These are phyloP conservation scores for Parazoanthus swiftii DNA, from an alignment of 92 coral and sea anemone species.

Conservation along the genomic window DNA sequence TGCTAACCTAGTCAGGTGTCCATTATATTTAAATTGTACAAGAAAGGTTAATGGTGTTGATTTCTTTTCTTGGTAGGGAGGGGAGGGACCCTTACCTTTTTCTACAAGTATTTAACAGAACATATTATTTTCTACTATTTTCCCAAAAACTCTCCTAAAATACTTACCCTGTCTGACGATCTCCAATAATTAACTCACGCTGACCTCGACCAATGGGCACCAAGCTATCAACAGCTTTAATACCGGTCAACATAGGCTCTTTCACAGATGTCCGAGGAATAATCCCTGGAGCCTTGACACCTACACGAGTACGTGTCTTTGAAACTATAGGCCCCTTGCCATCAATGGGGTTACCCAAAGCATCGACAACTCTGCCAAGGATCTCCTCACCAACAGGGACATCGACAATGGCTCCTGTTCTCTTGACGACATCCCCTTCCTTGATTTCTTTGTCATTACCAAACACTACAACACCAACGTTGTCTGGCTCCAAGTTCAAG, in stretches of 20 bases:
- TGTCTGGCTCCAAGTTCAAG: constrained; percentile 98
- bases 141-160: background rate
- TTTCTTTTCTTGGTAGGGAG: no score
- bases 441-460: constrained; percentile 99
- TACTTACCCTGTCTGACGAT: constrained; percentile 98
- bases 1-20: no score
- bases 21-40: no score
- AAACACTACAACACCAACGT: constrained; percentile 99
- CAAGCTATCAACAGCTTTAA: constrained; percentile 98
- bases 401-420: constrained; percentile 99
- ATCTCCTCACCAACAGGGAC: constrained; percentile 96
- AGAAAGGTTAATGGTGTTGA: no score
- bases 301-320: constrained; percentile 81
- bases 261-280: constrained; percentile 98
- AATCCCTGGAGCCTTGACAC: constrained; percentile 98
- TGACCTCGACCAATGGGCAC: constrained; percentile 99
- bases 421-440: constrained; percentile 98
- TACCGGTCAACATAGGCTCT: constrained; percentile 99
- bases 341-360: constrained; percentile 97
- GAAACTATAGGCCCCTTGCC: constrained; percentile 85
- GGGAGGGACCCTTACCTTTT: background rate
- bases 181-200: constrained; percentile 98
- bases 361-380: constrained; percentile 99
- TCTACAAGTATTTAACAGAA: background rate
- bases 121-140: background rate